Conservation (phyloP, 92 coral and sea anemone genomes). For the Ricordea florida region DNA sequence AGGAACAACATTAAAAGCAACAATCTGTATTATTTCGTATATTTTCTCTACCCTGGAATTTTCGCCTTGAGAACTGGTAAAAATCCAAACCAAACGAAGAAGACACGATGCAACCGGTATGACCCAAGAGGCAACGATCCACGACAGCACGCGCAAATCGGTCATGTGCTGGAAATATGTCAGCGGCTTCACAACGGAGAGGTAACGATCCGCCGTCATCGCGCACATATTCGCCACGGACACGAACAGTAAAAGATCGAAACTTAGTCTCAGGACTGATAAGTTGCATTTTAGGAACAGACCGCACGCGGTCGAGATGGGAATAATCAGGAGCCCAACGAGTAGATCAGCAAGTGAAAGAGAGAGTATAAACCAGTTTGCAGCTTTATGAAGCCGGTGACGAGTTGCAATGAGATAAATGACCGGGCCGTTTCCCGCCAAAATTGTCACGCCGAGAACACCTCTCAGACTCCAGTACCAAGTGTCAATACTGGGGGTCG, state of each 20-base stretch:
- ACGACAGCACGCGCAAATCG: conserved; percentile 1
- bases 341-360: conserved; percentile 19
- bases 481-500: background rate
- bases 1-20: conserved; percentile 9
- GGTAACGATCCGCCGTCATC: conserved; percentile 34
- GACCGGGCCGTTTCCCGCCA: conserved; percentile 31
- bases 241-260: conserved; percentile 23
- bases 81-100: conserved; percentile 25
- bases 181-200: conserved; percentile 31
- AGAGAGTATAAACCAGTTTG: conserved; percentile 36
- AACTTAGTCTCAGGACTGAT: background rate
- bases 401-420: conserved; percentile 16
- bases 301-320: conserved; percentile 17
- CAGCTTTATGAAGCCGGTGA: conserved; percentile 4
- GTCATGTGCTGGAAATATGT: conserved; percentile 35
- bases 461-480: conserved; percentile 33
- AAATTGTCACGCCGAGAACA: conserved; percentile 6
- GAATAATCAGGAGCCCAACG: conserved; percentile 19
- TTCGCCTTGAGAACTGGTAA: background rate
- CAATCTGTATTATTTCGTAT: conserved; percentile 6
- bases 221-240: conserved; percentile 40
- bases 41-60: background rate
- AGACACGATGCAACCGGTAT: conserved; percentile 1
- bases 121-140: conserved; percentile 13
- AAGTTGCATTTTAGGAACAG: conserved; percentile 10